Percentiles rank a stretch among this genome's conserved stretches.
Conservation (phyloP, 30 jellyfish, hydroid and myxozoan species). For the Hydractinia echinata region DNA sequence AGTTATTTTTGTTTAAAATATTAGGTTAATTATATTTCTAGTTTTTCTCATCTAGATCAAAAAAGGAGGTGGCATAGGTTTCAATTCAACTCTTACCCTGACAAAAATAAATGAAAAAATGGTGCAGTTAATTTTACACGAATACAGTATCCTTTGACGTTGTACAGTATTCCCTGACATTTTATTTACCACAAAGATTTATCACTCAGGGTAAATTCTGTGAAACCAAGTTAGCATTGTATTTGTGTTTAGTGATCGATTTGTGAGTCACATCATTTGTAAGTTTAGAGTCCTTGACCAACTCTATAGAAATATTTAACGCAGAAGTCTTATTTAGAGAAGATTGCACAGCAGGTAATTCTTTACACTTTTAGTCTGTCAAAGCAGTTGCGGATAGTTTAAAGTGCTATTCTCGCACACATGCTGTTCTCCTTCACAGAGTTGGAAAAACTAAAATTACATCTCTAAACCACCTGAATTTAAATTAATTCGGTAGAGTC, state of each 20-base stretch:
- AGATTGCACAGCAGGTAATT: slow-evolving; percentile 86
- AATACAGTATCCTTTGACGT: slow-evolving; percentile 83
- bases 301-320: slow-evolving; percentile 65
- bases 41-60: slow-evolving; percentile 56
- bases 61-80: slow-evolving; percentile 96
- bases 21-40: not conserved
- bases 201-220: not conserved
- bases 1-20: not conserved
- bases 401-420: too few relatives aligned
- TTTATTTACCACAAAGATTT: not conserved
- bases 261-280: too few relatives aligned
- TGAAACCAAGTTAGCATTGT: too few relatives aligned
- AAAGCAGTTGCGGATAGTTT: too few relatives aligned
- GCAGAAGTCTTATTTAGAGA: slow-evolving; percentile 96
- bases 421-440: too few relatives aligned
- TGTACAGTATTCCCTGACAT: not conserved
- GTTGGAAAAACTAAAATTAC: too few relatives aligned
- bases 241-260: too few relatives aligned
- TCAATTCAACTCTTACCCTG: slow-evolving; percentile 78
- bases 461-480: too few relatives aligned
- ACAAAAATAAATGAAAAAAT: slow-evolving; percentile 75
- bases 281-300: too few relatives aligned
- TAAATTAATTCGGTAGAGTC: too few relatives aligned
- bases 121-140: slow-evolving; percentile 81
- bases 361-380: not conserved